These are phyloP conservation scores for Rhipidura dahli DNA, from an alignment of 2,113 vertebrate species.

Conservation along the genomic window DNA sequence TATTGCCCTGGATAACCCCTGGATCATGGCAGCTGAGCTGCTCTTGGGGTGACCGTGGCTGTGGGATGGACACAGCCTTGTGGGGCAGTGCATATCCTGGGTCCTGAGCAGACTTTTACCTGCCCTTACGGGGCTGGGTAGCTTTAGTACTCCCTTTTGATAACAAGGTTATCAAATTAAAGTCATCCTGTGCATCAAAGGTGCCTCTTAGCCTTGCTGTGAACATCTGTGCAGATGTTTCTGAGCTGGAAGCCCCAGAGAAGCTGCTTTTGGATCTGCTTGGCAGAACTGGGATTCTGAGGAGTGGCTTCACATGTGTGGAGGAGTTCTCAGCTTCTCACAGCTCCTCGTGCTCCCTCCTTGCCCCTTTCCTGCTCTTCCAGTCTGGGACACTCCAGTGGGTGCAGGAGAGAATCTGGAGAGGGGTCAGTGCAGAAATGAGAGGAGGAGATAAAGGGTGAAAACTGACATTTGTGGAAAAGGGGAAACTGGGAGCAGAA, in stretches of 20 bases:
- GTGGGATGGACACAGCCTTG: not conserved
- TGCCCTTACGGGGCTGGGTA: not conserved
- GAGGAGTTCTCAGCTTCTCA: not conserved
- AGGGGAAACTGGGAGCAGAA: not conserved
- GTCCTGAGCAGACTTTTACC: not conserved
- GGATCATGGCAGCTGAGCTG: not conserved
- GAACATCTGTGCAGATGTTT: conserved; percentile 1
- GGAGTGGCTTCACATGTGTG: not conserved
- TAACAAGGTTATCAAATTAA: not conserved
- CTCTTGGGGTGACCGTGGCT: not conserved
- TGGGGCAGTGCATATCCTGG: not conserved
- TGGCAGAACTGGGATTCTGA: not conserved
- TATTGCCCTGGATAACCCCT: not conserved
- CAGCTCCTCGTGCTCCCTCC: not conserved
- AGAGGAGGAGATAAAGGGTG: not conserved
- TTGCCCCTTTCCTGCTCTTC: not conserved
- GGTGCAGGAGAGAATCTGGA: not conserved
- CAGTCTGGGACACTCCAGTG: not conserved
- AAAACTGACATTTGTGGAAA: not conserved
- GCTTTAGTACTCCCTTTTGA: not conserved
- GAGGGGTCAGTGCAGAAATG: not conserved
- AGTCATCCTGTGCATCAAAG: not conserved
- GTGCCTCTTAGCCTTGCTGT: not conserved
- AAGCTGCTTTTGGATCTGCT: not conserved
- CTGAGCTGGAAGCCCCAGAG: not conserved